Evolutionary conservation across 2,888 invertebrate species (phyloP).

Genomic region (Steinernema carpocapsae): DNA sequence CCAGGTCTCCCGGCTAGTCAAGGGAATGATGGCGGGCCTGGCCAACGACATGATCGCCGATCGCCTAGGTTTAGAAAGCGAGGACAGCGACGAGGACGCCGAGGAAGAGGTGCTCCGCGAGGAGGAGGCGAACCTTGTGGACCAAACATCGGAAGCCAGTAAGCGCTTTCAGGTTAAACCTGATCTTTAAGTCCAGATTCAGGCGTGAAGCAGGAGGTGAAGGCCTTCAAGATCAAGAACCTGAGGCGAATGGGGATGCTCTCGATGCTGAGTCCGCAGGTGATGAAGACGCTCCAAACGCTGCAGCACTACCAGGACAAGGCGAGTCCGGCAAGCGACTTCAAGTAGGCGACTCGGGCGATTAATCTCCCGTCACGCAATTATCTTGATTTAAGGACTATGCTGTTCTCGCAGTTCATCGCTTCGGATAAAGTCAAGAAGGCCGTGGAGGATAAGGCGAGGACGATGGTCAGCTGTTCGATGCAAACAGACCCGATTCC

Average conservation of each 20-base stretch:
- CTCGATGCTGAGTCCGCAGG: constrained; percentile 28
- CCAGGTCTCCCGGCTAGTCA: constrained; percentile 14
- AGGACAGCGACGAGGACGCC: constrained; percentile 18
- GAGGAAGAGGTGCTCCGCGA: neutral
- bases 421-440: constrained; percentile 14
- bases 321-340: neutral
- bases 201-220: neutral
- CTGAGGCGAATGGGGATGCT: constrained; percentile 18
- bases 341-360: constrained; percentile 2
- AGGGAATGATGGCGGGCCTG: constrained; percentile 23
- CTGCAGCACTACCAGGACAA: constrained; percentile 34
- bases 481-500: constrained; percentile 46
- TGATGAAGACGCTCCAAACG: constrained; percentile 21
- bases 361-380: neutral
- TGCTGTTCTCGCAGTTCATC: constrained; percentile 33
- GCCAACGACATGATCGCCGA: constrained; percentile 35
- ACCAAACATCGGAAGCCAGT: neutral
- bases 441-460: constrained; percentile 18
- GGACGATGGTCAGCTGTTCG: constrained; percentile 45
- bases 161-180: neutral
- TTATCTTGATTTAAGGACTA: constrained; percentile 4
- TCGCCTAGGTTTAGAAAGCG: constrained; percentile 12
- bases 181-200: neutral
- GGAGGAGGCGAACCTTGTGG: neutral
- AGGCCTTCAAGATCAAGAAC: constrained; percentile 7